These are phyloP conservation scores for Puffinus mauretanicus DNA, from an alignment of 2,113 vertebrate species.

Conservation along the genomic window DNA sequence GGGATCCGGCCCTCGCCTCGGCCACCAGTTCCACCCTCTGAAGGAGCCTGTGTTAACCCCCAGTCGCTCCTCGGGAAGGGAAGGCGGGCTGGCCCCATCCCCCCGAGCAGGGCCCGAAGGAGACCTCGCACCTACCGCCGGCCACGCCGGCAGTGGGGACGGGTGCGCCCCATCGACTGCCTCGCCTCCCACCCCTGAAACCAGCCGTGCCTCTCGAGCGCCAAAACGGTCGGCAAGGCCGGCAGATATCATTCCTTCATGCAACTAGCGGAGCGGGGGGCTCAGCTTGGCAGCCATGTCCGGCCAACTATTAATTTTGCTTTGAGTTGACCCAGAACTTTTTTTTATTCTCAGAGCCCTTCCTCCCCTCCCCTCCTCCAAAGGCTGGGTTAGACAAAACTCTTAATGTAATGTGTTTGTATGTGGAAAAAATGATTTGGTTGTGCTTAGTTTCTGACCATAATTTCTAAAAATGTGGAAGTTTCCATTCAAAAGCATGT, in stretches of 20 bases:
- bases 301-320: not conserved
- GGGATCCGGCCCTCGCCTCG: no score
- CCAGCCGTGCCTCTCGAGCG: no score
- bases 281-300: fast-evolving
- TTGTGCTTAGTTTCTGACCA: not conserved
- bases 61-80: not conserved
- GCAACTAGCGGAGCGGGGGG: fast-evolving
- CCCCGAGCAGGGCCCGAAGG: not conserved
- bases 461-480: not conserved
- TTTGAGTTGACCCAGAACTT: not conserved
- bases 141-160: fast-evolving
- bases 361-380: not conserved
- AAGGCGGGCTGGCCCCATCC: not conserved
- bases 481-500: not conserved
- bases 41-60: not conserved
- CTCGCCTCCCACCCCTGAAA: fast-evolving
- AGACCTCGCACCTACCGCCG: no score
- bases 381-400: not conserved
- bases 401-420: not conserved
- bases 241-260: fast-evolving
- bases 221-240: not conserved
- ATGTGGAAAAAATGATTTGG: not conserved
- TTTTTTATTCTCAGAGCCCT: not conserved
- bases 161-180: not conserved
- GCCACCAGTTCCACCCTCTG: not conserved